These are phyloP conservation scores for Perizoma flavofasciatum DNA, from an alignment of 2,888 invertebrate species.

Conservation along the genomic window DNA sequence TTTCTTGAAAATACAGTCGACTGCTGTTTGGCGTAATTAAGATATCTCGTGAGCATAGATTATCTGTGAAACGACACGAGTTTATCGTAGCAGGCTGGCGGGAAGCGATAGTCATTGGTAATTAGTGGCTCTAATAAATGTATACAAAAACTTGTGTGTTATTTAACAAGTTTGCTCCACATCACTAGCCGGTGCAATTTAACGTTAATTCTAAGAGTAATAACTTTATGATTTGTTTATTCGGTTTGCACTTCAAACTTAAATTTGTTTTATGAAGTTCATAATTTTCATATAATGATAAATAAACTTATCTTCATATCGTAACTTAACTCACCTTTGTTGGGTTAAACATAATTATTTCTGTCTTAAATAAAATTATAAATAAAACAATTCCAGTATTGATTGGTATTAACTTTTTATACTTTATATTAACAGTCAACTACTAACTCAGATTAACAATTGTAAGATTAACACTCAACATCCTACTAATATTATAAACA, in stretches of 20 bases:
- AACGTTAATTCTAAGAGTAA: conserved; percentile 5
- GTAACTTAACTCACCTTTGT: no score
- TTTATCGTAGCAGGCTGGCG: conserved; percentile 50
- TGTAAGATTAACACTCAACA: no score
- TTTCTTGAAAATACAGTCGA: conserved; percentile 43
- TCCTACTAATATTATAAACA: no score
- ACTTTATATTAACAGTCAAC: no score
- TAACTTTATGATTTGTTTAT: neutral
- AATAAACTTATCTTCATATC: no score
- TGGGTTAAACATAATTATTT: no score
- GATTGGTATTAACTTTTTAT: no score
- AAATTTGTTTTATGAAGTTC: neutral
- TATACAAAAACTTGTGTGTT: conserved; percentile 47
- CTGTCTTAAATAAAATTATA: no score
- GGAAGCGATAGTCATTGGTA: conserved; percentile 68
- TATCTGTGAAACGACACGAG: conserved; percentile 46
- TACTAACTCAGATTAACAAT: no score
- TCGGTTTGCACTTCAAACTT: neutral
- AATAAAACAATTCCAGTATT: no score
- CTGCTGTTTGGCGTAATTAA: conserved; percentile 60
- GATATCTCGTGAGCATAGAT: conserved; percentile 63
- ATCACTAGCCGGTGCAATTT: conserved; percentile 17
- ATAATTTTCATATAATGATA: no score
- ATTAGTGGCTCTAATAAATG: conserved; percentile 60
- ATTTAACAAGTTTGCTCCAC: conserved; percentile 42